Base-by-base conservation (phyloP, 2,113 vertebrate species). In the Triplophysa siluroides region DNA sequence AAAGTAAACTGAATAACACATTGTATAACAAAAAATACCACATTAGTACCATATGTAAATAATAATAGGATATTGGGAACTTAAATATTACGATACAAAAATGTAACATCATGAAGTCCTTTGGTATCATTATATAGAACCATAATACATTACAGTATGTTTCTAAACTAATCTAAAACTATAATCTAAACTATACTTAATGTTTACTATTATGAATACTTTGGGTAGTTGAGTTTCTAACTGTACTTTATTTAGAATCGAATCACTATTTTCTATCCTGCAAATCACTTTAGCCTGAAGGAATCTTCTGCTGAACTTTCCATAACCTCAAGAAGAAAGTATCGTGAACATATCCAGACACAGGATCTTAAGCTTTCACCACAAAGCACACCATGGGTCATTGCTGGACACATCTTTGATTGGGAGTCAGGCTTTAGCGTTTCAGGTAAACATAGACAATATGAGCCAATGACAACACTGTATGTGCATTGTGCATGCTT, bases 371-470 rank as follows among this genome's bases (percentile, higher is more conserved):
- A 33, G 60, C 60, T 65, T 65, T 65, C 62, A 38, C 62, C 33
- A 65, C 62, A 77, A 77, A 77, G 75, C 75, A 19, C 24, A 66
- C 74, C 62, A 38, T 54, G 62, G 21, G 29, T 77, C 45, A 77
- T 1, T 38, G 61, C 19, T 77, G 45, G 75, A 38, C 24, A 65
- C 7, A 19, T 77, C 62, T 65, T 65, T 77, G 62, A 24, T 77
- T 23, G 19, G n/a, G 41, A 41, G 21, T 62, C 58, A 62, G 43
- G 56, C 72, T 23, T 47, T 11, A 76, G 61, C 33, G 29, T 38
- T 65, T 18, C 75, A 77, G 47, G 58, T 47, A 47, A 64, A 65
- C 19, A 3, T 21, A 65, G 60, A 76, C 16, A 63, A 29, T 2
- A 18, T 63, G 4, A 29, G 58, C 24, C 41, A 26, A 2, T 9